phyloP scores from a whole-genome alignment of 2,888 invertebrate genomes.

The Atherix ibis region DNA sequence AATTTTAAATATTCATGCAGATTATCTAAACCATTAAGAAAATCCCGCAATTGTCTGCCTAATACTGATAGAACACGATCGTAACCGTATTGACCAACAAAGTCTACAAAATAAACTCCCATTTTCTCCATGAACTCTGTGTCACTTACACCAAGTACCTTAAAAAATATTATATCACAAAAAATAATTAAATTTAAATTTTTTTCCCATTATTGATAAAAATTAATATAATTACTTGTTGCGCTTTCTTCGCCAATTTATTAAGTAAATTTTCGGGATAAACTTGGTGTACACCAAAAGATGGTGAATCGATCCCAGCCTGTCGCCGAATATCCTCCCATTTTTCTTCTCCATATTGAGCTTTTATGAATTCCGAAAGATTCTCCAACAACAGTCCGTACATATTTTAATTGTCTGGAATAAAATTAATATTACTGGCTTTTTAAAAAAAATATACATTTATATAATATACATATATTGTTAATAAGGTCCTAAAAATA shows the following conservation, averaged over 20 bases:
- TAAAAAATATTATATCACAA: conserved; percentile 14
- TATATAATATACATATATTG: too few relatives aligned
- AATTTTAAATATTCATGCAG: conserved; percentile 94
- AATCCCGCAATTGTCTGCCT: conserved; percentile 88
- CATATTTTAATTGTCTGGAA: conserved; percentile 40
- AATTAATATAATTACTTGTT: conserved; percentile 50
- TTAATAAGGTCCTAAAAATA: too few relatives aligned
- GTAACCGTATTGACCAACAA: conserved; percentile 89
- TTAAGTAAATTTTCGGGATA: conserved; percentile 83
- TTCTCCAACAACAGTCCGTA: conserved; percentile 92
- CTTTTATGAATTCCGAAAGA: conserved; percentile 79
- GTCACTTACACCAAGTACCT: conserved; percentile 77
- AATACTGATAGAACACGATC: conserved; percentile 79
- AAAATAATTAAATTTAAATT: not conserved
- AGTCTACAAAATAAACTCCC: conserved; percentile 87
- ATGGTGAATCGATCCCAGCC: conserved; percentile 74
- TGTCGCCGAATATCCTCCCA: conserved; percentile 84
- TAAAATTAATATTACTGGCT: too few relatives aligned
- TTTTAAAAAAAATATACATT: too few relatives aligned
- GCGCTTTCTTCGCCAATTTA: conserved; percentile 68
- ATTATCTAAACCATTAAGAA: conserved; percentile 90
- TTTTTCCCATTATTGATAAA: not conserved
- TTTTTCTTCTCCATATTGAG: conserved; percentile 83
- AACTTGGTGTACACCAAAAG: conserved; percentile 80
- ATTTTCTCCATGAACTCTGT: conserved; percentile 85